phyloP scores from a whole-genome alignment of 2,113 vertebrate species.

The Litocranius walleri region DNA sequence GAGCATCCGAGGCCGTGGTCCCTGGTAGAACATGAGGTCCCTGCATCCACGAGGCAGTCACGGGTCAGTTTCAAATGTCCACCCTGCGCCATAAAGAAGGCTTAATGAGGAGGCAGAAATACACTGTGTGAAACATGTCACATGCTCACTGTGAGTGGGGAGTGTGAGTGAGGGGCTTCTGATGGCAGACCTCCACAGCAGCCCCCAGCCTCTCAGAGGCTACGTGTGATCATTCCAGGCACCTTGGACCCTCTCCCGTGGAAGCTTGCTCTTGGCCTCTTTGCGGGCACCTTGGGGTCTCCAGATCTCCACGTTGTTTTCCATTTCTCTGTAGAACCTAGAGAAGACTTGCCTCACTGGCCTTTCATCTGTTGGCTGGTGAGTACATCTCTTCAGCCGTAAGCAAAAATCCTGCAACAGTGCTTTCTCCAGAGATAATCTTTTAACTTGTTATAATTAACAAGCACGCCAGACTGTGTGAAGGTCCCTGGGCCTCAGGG shows the following conservation, averaged over 20 bases:
- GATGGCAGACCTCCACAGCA: neutral
- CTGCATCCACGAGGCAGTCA: fast-evolving
- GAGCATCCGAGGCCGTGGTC: fast-evolving
- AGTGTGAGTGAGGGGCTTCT: fast-evolving
- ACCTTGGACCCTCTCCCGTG: fast-evolving
- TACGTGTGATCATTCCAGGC: fast-evolving
- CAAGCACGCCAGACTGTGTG: neutral
- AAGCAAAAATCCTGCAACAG: neutral
- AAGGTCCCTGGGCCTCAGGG: fast-evolving
- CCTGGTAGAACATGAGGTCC: fast-evolving
- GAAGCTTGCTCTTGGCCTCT: neutral
- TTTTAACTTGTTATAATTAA: neutral
- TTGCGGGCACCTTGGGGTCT: neutral
- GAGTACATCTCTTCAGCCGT: neutral
- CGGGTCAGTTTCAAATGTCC: fast-evolving
- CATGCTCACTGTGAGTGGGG: fast-evolving
- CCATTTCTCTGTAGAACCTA: neutral
- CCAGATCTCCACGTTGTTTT: fast-evolving
- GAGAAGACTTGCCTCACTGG: neutral
- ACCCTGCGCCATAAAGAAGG: fast-evolving
- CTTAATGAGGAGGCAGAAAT: neutral
- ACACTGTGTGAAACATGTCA: fast-evolving
- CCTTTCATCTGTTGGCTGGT: neutral
- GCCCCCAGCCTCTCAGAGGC: fast-evolving
- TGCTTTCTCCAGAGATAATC: neutral